phyloP scores from a whole-genome alignment of 2,888 invertebrate species.

The Campoplex nolae region DNA sequence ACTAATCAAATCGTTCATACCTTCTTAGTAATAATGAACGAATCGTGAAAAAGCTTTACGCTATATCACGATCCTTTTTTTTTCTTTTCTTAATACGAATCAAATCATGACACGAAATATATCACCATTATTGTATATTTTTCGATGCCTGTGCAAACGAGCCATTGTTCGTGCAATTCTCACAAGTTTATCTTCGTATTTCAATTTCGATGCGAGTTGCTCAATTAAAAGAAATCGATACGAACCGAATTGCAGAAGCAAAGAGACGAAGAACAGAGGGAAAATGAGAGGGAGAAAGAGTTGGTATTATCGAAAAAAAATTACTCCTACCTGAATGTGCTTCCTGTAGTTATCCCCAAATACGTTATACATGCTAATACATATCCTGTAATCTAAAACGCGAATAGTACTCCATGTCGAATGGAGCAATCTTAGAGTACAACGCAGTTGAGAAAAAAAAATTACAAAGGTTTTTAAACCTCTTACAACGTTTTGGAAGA shows the following conservation, averaged over 20 bases:
- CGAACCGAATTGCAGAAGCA: conserved; percentile 32
- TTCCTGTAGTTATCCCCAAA: not conserved
- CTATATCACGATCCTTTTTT: not conserved
- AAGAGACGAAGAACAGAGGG: not conserved
- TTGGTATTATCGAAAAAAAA: conserved; percentile 10
- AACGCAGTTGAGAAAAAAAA: not conserved
- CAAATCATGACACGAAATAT: too few species aligned
- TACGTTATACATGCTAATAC: not conserved
- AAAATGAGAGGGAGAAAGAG: not conserved
- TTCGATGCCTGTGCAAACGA: not conserved
- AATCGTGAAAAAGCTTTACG: not conserved
- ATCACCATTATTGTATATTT: not conserved
- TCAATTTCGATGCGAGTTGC: conserved; percentile 43
- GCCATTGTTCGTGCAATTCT: conserved; percentile 22
- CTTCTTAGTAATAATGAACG: not conserved
- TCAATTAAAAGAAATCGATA: conserved; percentile 63
- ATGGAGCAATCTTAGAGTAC: not conserved
- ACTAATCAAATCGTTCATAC: not conserved
- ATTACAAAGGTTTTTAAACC: not conserved
- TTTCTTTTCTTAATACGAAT: not conserved
- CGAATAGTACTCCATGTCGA: not conserved
- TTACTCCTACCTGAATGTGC: not conserved
- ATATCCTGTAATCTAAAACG: not conserved
- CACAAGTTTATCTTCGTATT: conserved; percentile 31
- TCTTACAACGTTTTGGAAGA: not conserved